Evolutionary conservation across 2,797 vertebrate species (phyloP), one percentile per base, ranked within the genome.

Genomic region (Parotocinclus haroldoi): DNA sequence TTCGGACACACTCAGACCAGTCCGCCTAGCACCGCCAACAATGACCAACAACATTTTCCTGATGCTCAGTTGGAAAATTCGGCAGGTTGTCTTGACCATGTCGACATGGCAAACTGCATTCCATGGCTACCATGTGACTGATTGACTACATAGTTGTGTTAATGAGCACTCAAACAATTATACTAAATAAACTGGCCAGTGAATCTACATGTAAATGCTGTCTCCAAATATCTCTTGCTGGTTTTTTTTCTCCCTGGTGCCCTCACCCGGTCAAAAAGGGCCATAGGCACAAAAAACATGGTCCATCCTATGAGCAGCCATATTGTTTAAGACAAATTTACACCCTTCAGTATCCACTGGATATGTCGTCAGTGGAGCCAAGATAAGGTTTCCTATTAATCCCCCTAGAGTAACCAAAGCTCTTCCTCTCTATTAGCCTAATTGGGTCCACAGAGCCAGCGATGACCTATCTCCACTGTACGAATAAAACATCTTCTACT

Each of bases 301-400:
- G 78, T 78, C 89, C 82, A 89, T 85, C 77, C 79, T 79, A 83
- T 79, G 79, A 84, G 86, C 71, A 72, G 84, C 83, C 86, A 87
- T 87, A 89, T 87, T 90, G 88, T 88, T 85, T 79, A 78, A 73
- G 80, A 85, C 81, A 88, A 89, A 90, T 90, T 90, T 90, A 89
- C 79, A 69, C 77, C 73, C 71, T 63, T 49, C 56, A 50, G 58
- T 69, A 42, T 72, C 70, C 63, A 69, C 63, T 68, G 73, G 68
- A 72, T 79, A 75, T 80, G 79, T 72, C 66, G 71, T 52, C 58
- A 72, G 65, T 36, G 19, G 44, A 71, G 63, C 64, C 57, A 58
- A 64, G 62, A 69, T 52, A 63, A 57, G 54, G 58, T 63, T 59
- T 53, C 58, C 42, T 68, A 74, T 72, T 66, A 72, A 69, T 75